Evolutionary conservation across 2,797 vertebrate species (phyloP), one percentile per base, ranked within the genome.

Genomic region (Enteromius anoplus): DNA sequence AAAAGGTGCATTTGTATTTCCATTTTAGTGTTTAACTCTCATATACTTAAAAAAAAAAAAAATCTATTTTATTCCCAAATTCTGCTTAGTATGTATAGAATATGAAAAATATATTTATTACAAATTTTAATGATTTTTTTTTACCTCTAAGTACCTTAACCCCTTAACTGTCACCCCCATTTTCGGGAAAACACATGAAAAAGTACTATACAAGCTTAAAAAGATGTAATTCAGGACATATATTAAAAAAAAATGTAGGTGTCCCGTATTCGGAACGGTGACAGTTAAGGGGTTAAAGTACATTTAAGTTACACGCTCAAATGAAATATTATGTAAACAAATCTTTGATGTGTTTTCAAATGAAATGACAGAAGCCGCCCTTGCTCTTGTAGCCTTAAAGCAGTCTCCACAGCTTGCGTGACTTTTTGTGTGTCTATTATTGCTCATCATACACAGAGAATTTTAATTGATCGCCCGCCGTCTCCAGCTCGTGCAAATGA

Each of bases 391-490:
- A 11, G 15, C 29, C 42, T 70, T 71, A 17, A 17, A 19, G 26
- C 70, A 51, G 29, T 72, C 5, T 26, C 45, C 15, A 21, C 47
- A 6, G 9, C 17, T 51, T 72, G 26, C 26, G 21, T 72, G 19
- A 72, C 5, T 51, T 71, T 4, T 58, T 29, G 19, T 37, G 17
- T 10, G 29, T 47, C 15, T 45, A 8, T 49, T 75, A 71, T 78
- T 78, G 49, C 26, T 32, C 4, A 49, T 78, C 32, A 78, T 64
- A 70, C 29, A 19, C 58, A 19, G 70, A 75, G 55, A 85, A 80
- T 83, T 78, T 76, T 80, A 71, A 87, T 85, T 84, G 73, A 72
- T 82, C 70, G 29, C 75, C 75, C 6, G 80, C 47, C 12, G 47
- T 82, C 80, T 75, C 71, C 34, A 14, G 45, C 45, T 70, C 78